A percentile compares a stretch with the other conserved stretches of the same genome.
phyloP scores from a whole-genome alignment of 2,797 vertebrate genomes.

The Arctocebus calabarensis region DNA sequence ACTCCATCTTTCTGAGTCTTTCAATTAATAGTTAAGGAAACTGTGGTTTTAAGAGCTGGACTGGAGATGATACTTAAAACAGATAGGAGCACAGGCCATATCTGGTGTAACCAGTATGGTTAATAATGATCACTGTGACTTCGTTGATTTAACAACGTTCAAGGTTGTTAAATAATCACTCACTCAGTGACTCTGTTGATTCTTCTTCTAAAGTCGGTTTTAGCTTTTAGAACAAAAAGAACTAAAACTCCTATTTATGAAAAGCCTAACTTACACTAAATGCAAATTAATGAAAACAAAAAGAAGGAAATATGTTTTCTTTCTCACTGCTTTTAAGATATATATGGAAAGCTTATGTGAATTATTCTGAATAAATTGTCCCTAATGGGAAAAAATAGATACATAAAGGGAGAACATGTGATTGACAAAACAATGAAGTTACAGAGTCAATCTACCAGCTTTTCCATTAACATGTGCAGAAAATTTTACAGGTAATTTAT shows the following conservation, averaged over 20 bases:
- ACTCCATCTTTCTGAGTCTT: background rate
- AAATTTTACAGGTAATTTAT: slow-evolving; percentile 14
- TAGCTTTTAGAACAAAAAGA: background rate
- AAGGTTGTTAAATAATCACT: background rate
- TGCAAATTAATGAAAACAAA: background rate
- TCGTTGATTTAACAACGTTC: background rate
- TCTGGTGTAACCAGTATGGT: background rate
- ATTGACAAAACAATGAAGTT: slow-evolving; percentile 22
- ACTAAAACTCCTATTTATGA: background rate
- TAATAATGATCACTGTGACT: background rate
- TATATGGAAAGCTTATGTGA: background rate
- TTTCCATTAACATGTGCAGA: background rate
- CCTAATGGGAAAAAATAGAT: background rate
- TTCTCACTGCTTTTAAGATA: background rate
- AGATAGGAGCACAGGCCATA: background rate
- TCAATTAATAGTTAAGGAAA: background rate
- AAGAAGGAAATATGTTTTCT: background rate
- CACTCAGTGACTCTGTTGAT: background rate
- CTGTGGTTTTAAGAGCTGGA: background rate
- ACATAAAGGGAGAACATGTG: background rate
- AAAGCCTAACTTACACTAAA: background rate
- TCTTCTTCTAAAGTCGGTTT: background rate
- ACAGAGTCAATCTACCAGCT: background rate
- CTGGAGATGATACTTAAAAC: background rate
- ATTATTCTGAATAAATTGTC: background rate